Percentiles rank a stretch among this genome's conserved stretches.
Evolutionary conservation across 1,140 invertebrate species (phyloP).

Genomic region (Geopemphigus sp.): DNA sequence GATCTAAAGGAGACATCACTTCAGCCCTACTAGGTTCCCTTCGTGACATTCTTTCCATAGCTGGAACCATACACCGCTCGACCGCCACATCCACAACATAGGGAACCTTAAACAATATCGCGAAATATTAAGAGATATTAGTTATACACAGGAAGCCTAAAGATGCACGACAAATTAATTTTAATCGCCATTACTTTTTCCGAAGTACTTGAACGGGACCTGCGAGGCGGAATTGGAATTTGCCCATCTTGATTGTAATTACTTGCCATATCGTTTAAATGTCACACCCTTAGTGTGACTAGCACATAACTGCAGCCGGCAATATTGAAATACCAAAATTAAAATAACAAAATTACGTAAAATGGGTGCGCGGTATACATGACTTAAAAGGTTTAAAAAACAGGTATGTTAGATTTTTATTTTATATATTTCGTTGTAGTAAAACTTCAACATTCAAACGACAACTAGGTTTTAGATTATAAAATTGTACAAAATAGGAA

Average conservation of each 20-base stretch:
- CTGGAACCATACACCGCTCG: slow-evolving; percentile 29
- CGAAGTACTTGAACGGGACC: slow-evolving; percentile 19
- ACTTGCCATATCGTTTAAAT: slow-evolving; percentile 24
- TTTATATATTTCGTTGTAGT: too few relatives aligned
- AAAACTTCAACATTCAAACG: background rate
- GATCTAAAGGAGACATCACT: slow-evolving; percentile 37
- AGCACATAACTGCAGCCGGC: background rate
- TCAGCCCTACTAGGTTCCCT: slow-evolving; percentile 2
- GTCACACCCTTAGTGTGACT: background rate
- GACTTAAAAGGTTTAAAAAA: background rate
- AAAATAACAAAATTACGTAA: background rate
- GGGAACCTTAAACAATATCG: background rate
- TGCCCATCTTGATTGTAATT: slow-evolving; percentile 27
- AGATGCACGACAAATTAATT: background rate
- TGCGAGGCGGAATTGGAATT: slow-evolving; percentile 40
- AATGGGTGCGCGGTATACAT: background rate
- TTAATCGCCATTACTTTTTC: slow-evolving; percentile 12
- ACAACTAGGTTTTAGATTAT: background rate
- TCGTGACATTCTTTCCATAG: slow-evolving; percentile 38
- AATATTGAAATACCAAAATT: background rate
- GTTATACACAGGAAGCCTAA: too few relatives aligned
- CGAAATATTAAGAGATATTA: background rate
- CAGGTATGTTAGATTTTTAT: too few relatives aligned
- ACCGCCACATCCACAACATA: slow-evolving; percentile 28
- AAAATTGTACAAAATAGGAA: slow-evolving; percentile 22